These are phyloP conservation scores for Stichopus chloronotus DNA, from an alignment of 35 echinoderm and acorn worm species.

Conservation along the genomic window DNA sequence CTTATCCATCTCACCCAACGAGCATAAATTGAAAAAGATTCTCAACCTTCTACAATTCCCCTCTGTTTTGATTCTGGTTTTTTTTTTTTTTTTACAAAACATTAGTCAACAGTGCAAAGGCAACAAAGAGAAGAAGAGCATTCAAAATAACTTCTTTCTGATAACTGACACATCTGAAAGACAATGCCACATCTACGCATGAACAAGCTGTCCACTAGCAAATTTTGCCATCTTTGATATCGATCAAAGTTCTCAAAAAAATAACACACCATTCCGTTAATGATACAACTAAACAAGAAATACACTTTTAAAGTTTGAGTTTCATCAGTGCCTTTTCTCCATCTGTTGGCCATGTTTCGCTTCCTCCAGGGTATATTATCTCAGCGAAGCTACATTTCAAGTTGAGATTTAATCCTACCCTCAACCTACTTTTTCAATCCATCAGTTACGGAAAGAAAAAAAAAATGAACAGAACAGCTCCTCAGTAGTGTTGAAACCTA, in stretches of 20 bases:
- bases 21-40: too few relatives aligned
- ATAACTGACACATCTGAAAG: not conserved
- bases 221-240: not conserved
- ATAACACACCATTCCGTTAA: not conserved
- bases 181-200: not conserved
- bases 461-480: not conserved
- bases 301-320: not conserved
- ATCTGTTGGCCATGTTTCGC: not conserved
- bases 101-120: too few relatives aligned
- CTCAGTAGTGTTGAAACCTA: not conserved
- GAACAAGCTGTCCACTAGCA: not conserved
- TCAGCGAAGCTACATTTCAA: slow-evolving; percentile 15
- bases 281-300: not conserved
- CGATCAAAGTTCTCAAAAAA: not conserved
- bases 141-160: too few relatives aligned
- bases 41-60: too few relatives aligned
- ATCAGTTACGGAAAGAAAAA: not conserved
- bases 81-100: too few relatives aligned
- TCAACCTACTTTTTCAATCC: slow-evolving; percentile 33
- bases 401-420: slow-evolving; percentile 33
- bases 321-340: not conserved
- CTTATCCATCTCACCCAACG: too few relatives aligned
- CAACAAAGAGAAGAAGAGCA: too few relatives aligned
- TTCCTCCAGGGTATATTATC: slow-evolving; percentile 24
- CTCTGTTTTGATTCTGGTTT: too few relatives aligned